Percentiles rank a stretch among this genome's conserved stretches.
These are phyloP conservation scores for Anser brachyrhynchus DNA, from an alignment of 2,113 vertebrate genomes.

Conservation along the genomic window DNA sequence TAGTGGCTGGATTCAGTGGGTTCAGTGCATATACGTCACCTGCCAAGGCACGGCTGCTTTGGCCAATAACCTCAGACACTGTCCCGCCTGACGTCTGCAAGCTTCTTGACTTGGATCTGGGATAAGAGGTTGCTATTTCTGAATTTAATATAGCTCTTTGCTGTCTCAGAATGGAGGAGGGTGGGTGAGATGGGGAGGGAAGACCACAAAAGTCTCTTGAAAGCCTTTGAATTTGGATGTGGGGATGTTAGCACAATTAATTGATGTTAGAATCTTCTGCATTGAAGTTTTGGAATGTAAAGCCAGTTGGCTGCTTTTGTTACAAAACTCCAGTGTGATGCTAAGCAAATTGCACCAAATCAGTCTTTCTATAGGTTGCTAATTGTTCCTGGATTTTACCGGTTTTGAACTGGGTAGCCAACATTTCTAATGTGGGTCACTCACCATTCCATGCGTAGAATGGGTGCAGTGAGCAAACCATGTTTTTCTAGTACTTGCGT, in stretches of 20 bases:
- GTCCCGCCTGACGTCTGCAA: accelerated
- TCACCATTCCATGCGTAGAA: accelerated
- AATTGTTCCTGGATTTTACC: not conserved
- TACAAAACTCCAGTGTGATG: not conserved
- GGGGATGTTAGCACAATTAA: not conserved
- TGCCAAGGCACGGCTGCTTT: not conserved
- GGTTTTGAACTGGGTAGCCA: not conserved
- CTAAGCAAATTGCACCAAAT: not conserved
- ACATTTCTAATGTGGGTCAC: accelerated
- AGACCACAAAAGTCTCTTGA: not conserved
- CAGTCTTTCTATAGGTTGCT: not conserved
- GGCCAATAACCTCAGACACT: accelerated
- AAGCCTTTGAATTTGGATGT: not conserved
- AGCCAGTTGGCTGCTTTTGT: not conserved
- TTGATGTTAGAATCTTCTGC: not conserved
- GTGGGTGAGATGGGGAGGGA: too few relatives aligned
- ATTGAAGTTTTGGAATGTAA: not conserved
- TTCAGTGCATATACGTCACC: not conserved
- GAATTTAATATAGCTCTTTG: not conserved
- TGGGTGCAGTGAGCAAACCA: not conserved
- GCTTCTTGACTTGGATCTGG: not conserved
- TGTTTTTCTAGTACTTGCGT: not conserved
- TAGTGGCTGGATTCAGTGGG: not conserved
- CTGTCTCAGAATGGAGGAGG: not conserved
- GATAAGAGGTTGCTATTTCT: not conserved